Conservation (phyloP, 2,888 invertebrate species). For the Melolontha melolontha region DNA sequence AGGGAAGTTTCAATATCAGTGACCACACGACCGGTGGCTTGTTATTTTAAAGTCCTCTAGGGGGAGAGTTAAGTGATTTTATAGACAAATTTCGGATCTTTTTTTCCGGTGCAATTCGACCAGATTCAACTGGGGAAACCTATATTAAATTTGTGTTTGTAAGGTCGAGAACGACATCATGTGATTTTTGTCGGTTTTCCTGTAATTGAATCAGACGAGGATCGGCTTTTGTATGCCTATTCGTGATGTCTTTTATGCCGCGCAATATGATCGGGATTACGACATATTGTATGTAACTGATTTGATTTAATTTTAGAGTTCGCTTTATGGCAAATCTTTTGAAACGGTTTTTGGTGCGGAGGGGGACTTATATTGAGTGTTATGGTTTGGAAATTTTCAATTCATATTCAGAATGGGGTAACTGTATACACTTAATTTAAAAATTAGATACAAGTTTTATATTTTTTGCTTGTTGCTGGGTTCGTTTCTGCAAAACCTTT, state of each 20-base stretch:
- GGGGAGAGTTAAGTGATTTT: conserved; percentile 31
- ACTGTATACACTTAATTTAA: too few species aligned
- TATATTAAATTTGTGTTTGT: conserved; percentile 16
- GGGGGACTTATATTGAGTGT: too few species aligned
- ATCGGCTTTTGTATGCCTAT: background rate
- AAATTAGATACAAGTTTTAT: too few species aligned
- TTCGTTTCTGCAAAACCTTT: too few species aligned
- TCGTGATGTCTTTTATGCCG: conserved; percentile 7
- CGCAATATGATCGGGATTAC: conserved; percentile 11
- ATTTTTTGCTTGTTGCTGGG: too few species aligned
- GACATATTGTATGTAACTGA: conserved; percentile 4
- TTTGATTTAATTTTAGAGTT: conserved; percentile 16
- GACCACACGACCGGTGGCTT: conserved; percentile 11
- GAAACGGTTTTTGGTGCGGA: background rate
- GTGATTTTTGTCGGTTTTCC: conserved; percentile 18
- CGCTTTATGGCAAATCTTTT: conserved; percentile 4
- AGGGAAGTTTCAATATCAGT: conserved; percentile 2
- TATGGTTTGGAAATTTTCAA: too few species aligned
- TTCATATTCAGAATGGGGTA: too few species aligned
- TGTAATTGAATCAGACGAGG: conserved; percentile 20
- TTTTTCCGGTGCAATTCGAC: conserved; percentile 3
- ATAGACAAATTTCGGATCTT: conserved; percentile 18
- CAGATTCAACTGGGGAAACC: background rate
- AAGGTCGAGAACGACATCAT: conserved; percentile 15
- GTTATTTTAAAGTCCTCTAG: conserved; percentile 30